Base-by-base conservation (phyloP, 2,888 invertebrate genomes). In the Mantis religiosa region DNA sequence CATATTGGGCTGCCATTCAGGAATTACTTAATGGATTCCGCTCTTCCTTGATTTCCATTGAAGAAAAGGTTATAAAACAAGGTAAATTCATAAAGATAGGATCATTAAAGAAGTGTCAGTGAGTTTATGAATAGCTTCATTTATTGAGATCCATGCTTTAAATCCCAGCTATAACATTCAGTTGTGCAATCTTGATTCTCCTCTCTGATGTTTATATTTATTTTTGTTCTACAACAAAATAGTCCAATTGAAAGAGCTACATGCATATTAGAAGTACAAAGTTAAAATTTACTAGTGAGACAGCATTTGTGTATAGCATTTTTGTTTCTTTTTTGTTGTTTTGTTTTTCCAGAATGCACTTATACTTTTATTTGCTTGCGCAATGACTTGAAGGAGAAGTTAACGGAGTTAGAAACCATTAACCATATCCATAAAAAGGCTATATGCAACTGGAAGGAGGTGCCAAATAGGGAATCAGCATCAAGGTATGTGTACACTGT, bases 1-100 rank as follows among this genome's bases (percentile, higher is more conserved):
- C 93, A 87, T 95, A 94, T 91, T 93, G 93, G 28, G 92, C 92
- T 28, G 93, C 93, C 28, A 90, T 95, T 25, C 91, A 92, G 25
- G 92, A 93, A 82, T 92, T 94, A 88, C 90, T 94, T 3, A 90
- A 91, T 20, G 93, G 93, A 41, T 92, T 94, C 83, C 92, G 92
- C 89, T 89, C 91, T 71, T 91, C 92, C 28, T 90, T 94, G 81
- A 89, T 93, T 81, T 90, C 91, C 4, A 92, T 93, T 82, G 94
- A 95, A 90, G 91, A 91, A 14, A 91, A 92, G 87, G 90, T 94
- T 15, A 92, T 93, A 91, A 91, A 91, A 47, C 93, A 93, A 92
- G 92, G 93, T 92, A 91, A 87, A 47, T 83, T 20, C 41, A 28
- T 82, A n/a, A n/a, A n/a, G 25, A 34, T 30, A 4, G 0, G 28